phyloP scores from a whole-genome alignment of 2,113 vertebrate genomes.

The Ovibos moschatus region DNA sequence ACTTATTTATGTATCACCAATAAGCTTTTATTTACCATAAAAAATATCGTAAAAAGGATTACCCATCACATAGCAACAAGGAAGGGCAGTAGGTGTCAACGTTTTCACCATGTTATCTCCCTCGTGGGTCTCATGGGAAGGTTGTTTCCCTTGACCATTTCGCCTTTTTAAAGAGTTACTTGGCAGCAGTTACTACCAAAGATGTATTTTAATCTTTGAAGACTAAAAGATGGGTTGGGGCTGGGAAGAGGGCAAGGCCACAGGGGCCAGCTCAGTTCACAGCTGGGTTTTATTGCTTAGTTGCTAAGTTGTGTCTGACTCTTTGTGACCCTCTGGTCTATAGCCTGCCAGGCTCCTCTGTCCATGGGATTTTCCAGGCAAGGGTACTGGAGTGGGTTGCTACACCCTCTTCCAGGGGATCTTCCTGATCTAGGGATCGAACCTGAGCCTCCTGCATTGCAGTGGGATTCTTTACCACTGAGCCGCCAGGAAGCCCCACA shows the following conservation, averaged over 20 bases:
- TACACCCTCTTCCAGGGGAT: neutral
- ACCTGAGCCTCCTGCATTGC: neutral
- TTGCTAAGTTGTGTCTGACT: neutral
- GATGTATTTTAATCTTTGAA: neutral
- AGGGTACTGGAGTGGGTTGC: neutral
- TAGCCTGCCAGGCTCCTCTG: neutral
- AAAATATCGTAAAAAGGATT: neutral
- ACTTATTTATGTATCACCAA: neutral
- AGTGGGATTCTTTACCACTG: neutral
- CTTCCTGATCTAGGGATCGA: neutral
- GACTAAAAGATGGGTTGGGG: neutral
- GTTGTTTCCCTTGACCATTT: neutral
- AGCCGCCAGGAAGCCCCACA: neutral
- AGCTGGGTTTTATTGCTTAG: neutral
- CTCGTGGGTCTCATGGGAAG: neutral
- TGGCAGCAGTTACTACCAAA: neutral
- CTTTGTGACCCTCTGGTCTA: neutral
- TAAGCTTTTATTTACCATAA: neutral
- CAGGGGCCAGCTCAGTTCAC: neutral
- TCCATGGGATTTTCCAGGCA: neutral
- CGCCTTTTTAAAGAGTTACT: neutral
- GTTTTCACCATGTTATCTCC: neutral
- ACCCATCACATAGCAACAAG: neutral
- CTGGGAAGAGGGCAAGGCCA: neutral
- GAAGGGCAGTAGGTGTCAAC: neutral